These are phyloP conservation scores for Tinamus guttatus DNA, from an alignment of 2,113 vertebrate species.

Conservation along the genomic window DNA sequence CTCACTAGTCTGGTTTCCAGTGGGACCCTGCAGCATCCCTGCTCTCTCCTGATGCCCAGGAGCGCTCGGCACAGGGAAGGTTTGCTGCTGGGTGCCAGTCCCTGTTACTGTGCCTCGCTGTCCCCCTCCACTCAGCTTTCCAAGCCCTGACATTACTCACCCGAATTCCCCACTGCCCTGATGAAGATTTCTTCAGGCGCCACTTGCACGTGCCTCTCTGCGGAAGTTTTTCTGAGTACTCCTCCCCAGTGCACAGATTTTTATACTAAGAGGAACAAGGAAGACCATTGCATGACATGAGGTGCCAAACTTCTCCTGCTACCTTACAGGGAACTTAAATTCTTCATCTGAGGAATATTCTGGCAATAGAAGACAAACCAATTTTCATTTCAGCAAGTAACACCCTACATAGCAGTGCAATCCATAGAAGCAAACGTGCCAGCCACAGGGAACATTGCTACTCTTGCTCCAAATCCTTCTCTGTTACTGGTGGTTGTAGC, in stretches of 20 bases:
- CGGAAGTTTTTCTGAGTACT: background rate
- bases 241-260: background rate
- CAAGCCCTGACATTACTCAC: background rate
- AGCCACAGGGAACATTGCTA: background rate
- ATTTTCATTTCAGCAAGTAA: background rate
- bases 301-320: background rate
- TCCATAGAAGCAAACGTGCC: background rate
- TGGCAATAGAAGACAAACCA: background rate
- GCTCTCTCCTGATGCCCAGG: background rate
- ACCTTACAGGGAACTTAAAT: background rate
- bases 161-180: constrained; percentile 16
- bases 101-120: background rate
- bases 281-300: background rate
- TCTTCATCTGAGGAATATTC: background rate
- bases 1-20: background rate
- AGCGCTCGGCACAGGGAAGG: background rate
- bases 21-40: background rate
- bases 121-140: background rate
- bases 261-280: constrained; percentile 1
- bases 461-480: background rate
- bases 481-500: background rate
- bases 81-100: background rate
- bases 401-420: background rate
- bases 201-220: background rate
- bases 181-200: background rate